Evolutionary conservation across 2,888 invertebrate species (phyloP).

Genomic region (Hofmannophila pseudospretella): DNA sequence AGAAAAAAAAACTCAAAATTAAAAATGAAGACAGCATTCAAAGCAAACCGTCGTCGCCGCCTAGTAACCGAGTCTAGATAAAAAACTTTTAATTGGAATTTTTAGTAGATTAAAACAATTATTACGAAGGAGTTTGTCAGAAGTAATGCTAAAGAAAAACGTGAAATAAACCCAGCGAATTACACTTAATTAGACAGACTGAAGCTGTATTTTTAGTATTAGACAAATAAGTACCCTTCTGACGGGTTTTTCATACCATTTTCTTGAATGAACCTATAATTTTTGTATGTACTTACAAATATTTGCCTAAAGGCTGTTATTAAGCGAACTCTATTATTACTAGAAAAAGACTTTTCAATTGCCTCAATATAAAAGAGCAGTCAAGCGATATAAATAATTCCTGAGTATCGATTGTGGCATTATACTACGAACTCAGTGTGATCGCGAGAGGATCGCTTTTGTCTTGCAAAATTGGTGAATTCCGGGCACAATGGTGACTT

Average conservation of each 20-base stretch:
- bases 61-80: constrained; percentile 46
- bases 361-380: constrained; percentile 11
- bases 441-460: constrained; percentile 38
- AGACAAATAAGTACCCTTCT: too few relatives aligned
- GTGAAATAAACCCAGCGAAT: constrained; percentile 19
- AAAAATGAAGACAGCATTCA: constrained; percentile 29
- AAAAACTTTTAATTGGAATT: constrained; percentile 67
- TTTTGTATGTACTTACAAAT: too few relatives aligned
- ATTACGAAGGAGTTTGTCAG: constrained; percentile 45
- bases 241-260: constrained; percentile 4
- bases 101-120: constrained; percentile 66
- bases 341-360: constrained; percentile 10
- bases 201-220: too few relatives aligned
- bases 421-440: constrained; percentile 31
- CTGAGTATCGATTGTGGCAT: constrained; percentile 41
- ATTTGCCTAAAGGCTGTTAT: background rate
- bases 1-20: constrained; percentile 26
- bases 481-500: constrained; percentile 43
- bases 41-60: constrained; percentile 25
- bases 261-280: constrained; percentile 6
- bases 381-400: constrained; percentile 31
- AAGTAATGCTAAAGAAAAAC: constrained; percentile 40
- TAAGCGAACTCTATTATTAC: background rate
- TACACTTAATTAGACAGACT: constrained; percentile 14
- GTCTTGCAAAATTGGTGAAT: constrained; percentile 48